These are phyloP conservation scores for Drosophila kanekoi DNA, from an alignment of 2,888 invertebrate genomes.

Conservation along the genomic window DNA sequence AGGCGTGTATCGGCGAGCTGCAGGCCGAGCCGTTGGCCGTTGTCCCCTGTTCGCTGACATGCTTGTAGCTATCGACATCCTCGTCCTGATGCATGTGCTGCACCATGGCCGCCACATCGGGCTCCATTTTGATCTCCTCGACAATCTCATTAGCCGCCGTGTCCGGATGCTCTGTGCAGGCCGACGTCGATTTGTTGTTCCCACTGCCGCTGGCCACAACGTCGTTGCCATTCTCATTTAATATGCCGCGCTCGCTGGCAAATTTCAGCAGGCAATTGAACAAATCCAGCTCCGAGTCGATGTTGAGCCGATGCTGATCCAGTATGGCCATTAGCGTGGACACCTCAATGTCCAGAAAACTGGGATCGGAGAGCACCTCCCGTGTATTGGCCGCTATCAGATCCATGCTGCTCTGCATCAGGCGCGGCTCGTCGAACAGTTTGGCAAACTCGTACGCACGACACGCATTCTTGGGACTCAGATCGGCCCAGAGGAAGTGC, in stretches of 20 bases:
- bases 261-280: constrained; percentile 91
- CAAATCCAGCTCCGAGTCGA: constrained; percentile 91
- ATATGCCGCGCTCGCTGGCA: constrained; percentile 86
- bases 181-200: not conserved
- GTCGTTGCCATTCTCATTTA: constrained; percentile 60
- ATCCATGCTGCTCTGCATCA: constrained; percentile 93
- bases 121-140: constrained; percentile 82
- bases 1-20: constrained; percentile 21
- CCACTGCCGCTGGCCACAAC: constrained; percentile 19
- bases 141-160: constrained; percentile 51
- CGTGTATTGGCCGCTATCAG: constrained; percentile 92
- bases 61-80: constrained; percentile 52
- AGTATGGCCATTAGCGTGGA: constrained; percentile 91
- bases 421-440: constrained; percentile 92
- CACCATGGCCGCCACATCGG: constrained; percentile 82
- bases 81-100: constrained; percentile 76
- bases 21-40: constrained; percentile 10
- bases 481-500: constrained; percentile 91
- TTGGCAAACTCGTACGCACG: constrained; percentile 94
- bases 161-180: constrained; percentile 44
- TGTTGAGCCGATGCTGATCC: constrained; percentile 90
- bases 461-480: constrained; percentile 91
- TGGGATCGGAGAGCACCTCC: constrained; percentile 90
- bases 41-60: constrained; percentile 11
- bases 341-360: constrained; percentile 92